Evolutionary conservation across 2,888 invertebrate species (phyloP).

Genomic region (Pollenia angustigena): DNA sequence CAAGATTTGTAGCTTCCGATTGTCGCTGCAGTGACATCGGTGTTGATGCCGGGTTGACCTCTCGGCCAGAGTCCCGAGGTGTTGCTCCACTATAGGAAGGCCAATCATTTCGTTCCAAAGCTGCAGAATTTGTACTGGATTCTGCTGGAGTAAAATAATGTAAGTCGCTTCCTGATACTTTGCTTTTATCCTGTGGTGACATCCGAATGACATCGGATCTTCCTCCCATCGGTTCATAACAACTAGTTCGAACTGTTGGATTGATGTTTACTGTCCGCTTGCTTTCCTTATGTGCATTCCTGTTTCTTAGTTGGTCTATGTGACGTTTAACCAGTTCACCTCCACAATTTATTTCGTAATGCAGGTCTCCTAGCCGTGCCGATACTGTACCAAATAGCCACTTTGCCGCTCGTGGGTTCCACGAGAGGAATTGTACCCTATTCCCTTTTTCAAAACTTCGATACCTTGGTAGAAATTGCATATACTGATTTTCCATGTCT

Average conservation of each 20-base stretch:
- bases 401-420: slow-evolving; percentile 48
- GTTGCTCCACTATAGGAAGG: not conserved
- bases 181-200: not conserved
- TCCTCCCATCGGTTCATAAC: too few relatives aligned
- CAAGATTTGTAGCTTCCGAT: not conserved
- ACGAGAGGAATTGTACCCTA: slow-evolving; percentile 5
- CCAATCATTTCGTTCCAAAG: not conserved
- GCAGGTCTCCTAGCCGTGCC: slow-evolving; percentile 1
- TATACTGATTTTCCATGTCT: slow-evolving; percentile 18
- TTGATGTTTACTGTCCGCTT: too few relatives aligned
- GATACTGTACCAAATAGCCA: slow-evolving; percentile 43
- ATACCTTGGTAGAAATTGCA: not conserved
- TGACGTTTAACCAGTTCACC: slow-evolving; percentile 13
- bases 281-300: too few relatives aligned
- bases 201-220: too few relatives aligned
- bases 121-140: not conserved
- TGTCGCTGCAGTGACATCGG: not conserved
- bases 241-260: too few relatives aligned
- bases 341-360: slow-evolving; percentile 8
- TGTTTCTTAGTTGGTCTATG: not conserved
- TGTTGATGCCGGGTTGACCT: not conserved
- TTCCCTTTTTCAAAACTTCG: not conserved
- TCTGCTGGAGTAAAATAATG: not conserved
- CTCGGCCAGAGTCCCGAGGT: not conserved
- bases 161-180: slow-evolving; percentile 3